Base-by-base conservation (phyloP, 2,113 vertebrate species). In the Boleophthalmus pectinirostris region DNA sequence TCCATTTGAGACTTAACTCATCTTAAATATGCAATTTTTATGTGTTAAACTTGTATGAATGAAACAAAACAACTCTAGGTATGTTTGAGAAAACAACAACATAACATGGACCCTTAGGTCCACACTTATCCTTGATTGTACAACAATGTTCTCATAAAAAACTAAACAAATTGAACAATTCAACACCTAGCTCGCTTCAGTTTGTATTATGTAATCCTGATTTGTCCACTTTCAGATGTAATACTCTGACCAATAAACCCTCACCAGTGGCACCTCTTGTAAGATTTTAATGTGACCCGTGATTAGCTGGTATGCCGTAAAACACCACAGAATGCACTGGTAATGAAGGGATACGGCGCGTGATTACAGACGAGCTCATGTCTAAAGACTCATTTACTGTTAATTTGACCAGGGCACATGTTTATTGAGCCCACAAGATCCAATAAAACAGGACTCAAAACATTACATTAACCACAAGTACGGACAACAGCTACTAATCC, bases 341-440 rank as follows among this genome's bases (percentile, higher is more conserved):
- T 35, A 77, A 79, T 67, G 57, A 80, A 1, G 33, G 57, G 64
- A 75, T 72, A 70, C 57, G 82, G 79, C 74, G 68, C 77, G 51
- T 23, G 67, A 78, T 79, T 69, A 82, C 29, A 75, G 29, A 38
- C 76, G 63, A 69, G 58, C 71, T 65, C 56, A 54, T 60, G 45
- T 61, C 47, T 58, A 9, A 45, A 47, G 43, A 21, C 66, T 57
- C 77, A 81, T 78, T 72, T 75, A 45, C 18, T 77, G 65, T 73
- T 74, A 70, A 70, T 78, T 64, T 49, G 61, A 45, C 81, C 61
- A 63, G 53, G 29, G 80, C 61, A 75, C 47, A n/a, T 43, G 38
- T 85, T 82, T 78, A 82, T 75, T 65, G 72, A 66, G 46, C 72
- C 51, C 16, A 61, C 16, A 46, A 54, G 29, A 67, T 23, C 70